Evolutionary conservation across 2,888 invertebrate genomes (phyloP).

Genomic region (Drosophila niveifrons): DNA sequence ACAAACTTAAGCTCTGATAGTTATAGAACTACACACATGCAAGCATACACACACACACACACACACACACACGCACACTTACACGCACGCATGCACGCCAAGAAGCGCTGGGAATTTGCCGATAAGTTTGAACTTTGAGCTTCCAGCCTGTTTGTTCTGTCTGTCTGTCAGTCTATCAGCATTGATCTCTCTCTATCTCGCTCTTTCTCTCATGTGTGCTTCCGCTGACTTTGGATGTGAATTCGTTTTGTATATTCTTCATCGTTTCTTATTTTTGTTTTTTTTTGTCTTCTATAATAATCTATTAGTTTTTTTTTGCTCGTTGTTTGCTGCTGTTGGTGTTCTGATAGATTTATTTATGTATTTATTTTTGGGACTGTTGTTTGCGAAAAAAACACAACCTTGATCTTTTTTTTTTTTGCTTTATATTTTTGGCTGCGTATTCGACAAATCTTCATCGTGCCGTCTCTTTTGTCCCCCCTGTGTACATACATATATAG

Average conservation of each 20-base stretch:
- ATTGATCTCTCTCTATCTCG: not conserved
- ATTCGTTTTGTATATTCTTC: not conserved
- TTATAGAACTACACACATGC: conserved; percentile 10
- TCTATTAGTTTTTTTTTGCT: conserved; percentile 38
- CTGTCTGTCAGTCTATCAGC: not conserved
- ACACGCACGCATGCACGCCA: conserved; percentile 1
- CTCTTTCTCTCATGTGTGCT: conserved; percentile 20
- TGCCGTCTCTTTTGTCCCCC: not conserved
- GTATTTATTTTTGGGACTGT: conserved; percentile 20
- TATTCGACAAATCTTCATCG: conserved; percentile 27
- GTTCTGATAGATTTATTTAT: conserved; percentile 22
- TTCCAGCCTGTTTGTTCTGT: conserved; percentile 1
- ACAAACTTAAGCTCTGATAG: conserved; percentile 29
- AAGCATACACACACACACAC: not conserved
- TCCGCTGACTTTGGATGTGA: conserved; percentile 44
- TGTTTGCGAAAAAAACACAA: conserved; percentile 52
- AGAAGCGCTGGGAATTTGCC: conserved; percentile 29
- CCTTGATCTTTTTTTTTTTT: conserved; percentile 59
- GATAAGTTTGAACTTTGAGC: conserved; percentile 52
- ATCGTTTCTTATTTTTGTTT: not conserved
- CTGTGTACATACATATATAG: not conserved
- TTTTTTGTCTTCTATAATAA: conserved; percentile 46
- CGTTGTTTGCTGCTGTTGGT: conserved; percentile 4
- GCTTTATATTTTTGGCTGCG: conserved; percentile 47
- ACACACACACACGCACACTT: not conserved